Base-by-base conservation (phyloP, 1,140 invertebrate species). In the Drosophila arizonae region DNA sequence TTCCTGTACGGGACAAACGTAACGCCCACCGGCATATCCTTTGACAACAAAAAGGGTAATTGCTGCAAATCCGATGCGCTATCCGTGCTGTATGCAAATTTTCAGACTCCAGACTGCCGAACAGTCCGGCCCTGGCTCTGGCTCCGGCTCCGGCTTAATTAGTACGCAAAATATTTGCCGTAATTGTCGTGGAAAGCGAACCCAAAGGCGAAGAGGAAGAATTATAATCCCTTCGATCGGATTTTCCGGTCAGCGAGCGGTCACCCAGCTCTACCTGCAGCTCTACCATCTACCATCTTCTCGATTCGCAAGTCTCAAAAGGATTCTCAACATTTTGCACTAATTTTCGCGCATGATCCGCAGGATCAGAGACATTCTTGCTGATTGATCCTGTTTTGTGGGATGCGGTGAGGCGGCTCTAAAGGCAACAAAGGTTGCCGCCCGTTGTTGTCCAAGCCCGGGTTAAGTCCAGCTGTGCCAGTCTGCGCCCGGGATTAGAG, bases 81-180 rank as follows among this genome's bases (percentile, higher is more conserved):
- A 30, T 30, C 55, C 36, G 6, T 46, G 15, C 69, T 54, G 58
- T 86, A 84, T 84, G 81, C 84, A 88, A 84, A 88, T 87, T 26
- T 87, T 26, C 11, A 33, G 26, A 33, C 39, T 55, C 30, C 52
- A 28, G 46, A 36, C 33, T 9, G 8, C 33, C 1, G 33, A 8
- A 3, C 28, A 30, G 4, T 6, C 28, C 6, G 28, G 4, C 41
- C 43, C n/a, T 33, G 26, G 26, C 24, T 17, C n/a, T 9, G 36
- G 48, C 45, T 61, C 55, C 36, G 67, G 55, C 71, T n/a, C 71
- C 21, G 63, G 78, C 78, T 88, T 86, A 90, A 90, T 90, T 90
- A 90, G 84, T 88, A 90, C 88, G 70, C 88, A 90, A 90, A 90
- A 90, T 90, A 90, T 90, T 90, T 90, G 88, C 78, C 85, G 72